phyloP scores from a whole-genome alignment of 1,140 invertebrate genomes.

The Apis mellifera region DNA sequence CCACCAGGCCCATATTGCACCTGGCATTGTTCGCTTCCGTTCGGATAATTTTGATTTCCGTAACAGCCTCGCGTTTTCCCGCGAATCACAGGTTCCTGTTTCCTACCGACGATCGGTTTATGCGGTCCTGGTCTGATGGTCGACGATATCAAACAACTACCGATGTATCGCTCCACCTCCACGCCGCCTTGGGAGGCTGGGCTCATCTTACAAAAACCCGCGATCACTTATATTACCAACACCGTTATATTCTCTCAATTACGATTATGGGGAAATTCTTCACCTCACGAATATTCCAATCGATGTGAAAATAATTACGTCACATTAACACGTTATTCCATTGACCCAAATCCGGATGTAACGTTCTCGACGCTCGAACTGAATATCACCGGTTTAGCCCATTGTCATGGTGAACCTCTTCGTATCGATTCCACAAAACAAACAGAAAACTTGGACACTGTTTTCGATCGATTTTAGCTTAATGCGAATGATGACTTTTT shows the following conservation, averaged over 20 bases:
- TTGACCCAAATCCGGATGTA: neutral
- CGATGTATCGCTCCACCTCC: conserved; percentile 86
- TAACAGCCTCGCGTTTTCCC: conserved; percentile 55
- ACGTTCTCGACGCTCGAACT: neutral
- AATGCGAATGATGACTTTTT: too few relatives aligned
- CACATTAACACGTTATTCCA: conserved; percentile 43
- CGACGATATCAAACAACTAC: conserved; percentile 84
- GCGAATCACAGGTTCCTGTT: conserved; percentile 47
- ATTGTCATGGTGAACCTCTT: conserved; percentile 32
- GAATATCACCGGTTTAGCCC: conserved; percentile 44
- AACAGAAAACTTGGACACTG: neutral
- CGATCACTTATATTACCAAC: conserved; percentile 12
- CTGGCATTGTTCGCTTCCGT: conserved; percentile 69
- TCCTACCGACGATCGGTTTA: conserved; percentile 68
- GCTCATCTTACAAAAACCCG: conserved; percentile 81
- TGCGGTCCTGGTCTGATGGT: conserved; percentile 76
- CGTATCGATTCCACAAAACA: neutral
- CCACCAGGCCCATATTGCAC: conserved; percentile 71
- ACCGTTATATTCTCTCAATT: neutral
- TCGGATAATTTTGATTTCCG: conserved; percentile 54
- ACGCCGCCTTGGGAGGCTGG: conserved; percentile 83
- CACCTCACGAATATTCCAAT: conserved; percentile 6
- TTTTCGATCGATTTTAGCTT: neutral
- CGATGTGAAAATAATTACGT: neutral
- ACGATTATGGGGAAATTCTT: neutral